A percentile compares a stretch with the other conserved stretches of the same genome.
Conservation (phyloP, 2,797 vertebrate species). For the Somateria mollissima region DNA sequence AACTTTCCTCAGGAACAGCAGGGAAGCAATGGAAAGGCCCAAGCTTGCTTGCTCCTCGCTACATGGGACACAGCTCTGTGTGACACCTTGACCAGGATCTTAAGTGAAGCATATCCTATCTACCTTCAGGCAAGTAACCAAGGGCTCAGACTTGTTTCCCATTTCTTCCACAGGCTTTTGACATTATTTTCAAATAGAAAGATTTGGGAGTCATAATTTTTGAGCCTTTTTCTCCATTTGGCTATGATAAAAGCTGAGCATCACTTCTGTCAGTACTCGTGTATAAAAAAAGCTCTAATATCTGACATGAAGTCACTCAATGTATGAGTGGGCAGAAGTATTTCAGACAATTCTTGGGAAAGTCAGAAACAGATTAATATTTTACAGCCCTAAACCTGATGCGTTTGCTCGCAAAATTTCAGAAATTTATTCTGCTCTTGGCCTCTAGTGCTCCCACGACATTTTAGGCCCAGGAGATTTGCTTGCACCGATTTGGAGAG, state of each 20-base stretch:
- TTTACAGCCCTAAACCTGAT: conserved; percentile 16
- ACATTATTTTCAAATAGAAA: neutral
- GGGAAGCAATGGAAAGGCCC: neutral
- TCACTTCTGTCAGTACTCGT: neutral
- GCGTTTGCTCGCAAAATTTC: conserved; percentile 28
- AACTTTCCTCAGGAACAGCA: neutral
- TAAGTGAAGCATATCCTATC: neutral
- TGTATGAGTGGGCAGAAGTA: neutral
- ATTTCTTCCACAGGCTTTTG: neutral
- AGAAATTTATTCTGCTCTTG: conserved; percentile 54
- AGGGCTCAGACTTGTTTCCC: neutral
- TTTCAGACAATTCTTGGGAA: conserved; percentile 5
- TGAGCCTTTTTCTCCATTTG: neutral
- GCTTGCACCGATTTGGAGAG: neutral
- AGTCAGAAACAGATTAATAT: conserved; percentile 46
- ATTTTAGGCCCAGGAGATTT: conserved; percentile 42
- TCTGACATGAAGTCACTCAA: neutral
- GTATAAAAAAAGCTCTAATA: neutral
- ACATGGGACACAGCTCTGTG: neutral
- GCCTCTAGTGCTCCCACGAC: conserved; percentile 1
- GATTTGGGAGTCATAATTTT: neutral
- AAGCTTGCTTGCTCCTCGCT: neutral
- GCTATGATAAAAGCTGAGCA: neutral
- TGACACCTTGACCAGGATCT: neutral
- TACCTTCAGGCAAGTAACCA: neutral